Evolutionary conservation across 1,140 invertebrate species (phyloP).

Genomic region (Trachelipus rathkii): DNA sequence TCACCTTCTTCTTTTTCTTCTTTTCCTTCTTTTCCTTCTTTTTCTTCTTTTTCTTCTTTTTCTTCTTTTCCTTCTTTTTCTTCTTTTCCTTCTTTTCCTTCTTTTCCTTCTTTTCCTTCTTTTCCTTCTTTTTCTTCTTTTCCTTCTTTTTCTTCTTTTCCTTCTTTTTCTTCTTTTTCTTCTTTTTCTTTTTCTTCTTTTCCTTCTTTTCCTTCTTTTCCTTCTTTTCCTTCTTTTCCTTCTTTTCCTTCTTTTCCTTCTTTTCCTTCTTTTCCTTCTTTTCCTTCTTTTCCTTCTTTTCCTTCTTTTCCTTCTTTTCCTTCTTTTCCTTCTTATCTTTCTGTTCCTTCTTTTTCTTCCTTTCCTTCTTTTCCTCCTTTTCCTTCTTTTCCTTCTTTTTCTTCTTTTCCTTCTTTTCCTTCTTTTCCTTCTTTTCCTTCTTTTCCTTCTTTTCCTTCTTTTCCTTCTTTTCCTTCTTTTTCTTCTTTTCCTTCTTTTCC

Average conservation of each 20-base stretch:
- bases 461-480: too few relatives aligned
- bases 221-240: neutral
- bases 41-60: neutral
- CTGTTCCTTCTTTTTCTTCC: too few relatives aligned
- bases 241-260: neutral
- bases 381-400: too few relatives aligned
- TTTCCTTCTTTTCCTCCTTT: too few relatives aligned
- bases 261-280: conserved; percentile 9
- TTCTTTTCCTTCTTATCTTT: conserved; percentile 2
- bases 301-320: conserved; percentile 8
- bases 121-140: conserved; percentile 10
- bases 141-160: conserved; percentile 3
- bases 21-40: neutral
- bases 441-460: too few relatives aligned
- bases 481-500: neutral
- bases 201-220: too few relatives aligned
- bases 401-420: conserved; percentile 1
- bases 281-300: too few relatives aligned
- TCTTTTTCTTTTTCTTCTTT: conserved; percentile 9
- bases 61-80: neutral
- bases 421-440: conserved; percentile 1
- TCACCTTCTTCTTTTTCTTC: neutral
- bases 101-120: conserved; percentile 8
- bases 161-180: conserved; percentile 3
- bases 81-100: neutral